Evolutionary conservation across 2,888 invertebrate genomes (phyloP), one percentile per base, ranked within the genome.

Genomic region (Aporophyla lueneburgensis): DNA sequence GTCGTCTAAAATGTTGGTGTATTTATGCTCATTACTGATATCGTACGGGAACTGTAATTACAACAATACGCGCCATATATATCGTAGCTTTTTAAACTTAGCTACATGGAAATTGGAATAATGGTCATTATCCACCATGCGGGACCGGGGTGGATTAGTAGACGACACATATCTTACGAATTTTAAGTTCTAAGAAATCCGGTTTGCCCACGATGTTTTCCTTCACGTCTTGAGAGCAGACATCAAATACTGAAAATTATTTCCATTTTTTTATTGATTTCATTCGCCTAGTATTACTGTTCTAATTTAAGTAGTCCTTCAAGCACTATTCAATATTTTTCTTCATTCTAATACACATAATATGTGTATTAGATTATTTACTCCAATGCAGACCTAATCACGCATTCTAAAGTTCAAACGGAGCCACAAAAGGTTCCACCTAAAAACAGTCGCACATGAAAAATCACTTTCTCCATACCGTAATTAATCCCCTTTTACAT

Each of bases 401-500:
- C 40, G 24, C 43, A 46, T 40, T 5, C 4, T 46, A 53, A 66
- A 54, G 24, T 49, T 40, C 14, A 46, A n/a, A 46, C 12, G 21
- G 51, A 19, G 12, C 9, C 19, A 27, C 53, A 54, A 49, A 71
- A 58, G 2, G 5, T 2, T 3, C 7, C 6, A 0, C 10, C 27
- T 16, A 54, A 59, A 53, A 80, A 59, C 40, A 62, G 7, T 46
- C 12, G 6, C 19, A 10, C 19, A 58, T 69, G 68, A 76, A 75
- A 68, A 80, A 81, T 76, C 40, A n/a, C 49, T 16, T 27, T 67
- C 46, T 6, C 16, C 71, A 43, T 58, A 46, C 59, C 24, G 24
- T 67, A 71, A 80, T 80, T 51, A 70, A 77, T 71, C 67, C 74
- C 61, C 24, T n/a, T 21, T 62, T 59, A 49, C 14, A 72, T 46